Percentiles rank a stretch among this genome's conserved stretches.
phyloP scores from a whole-genome alignment of 1,140 invertebrate species.

The Zaprionus taronus region DNA sequence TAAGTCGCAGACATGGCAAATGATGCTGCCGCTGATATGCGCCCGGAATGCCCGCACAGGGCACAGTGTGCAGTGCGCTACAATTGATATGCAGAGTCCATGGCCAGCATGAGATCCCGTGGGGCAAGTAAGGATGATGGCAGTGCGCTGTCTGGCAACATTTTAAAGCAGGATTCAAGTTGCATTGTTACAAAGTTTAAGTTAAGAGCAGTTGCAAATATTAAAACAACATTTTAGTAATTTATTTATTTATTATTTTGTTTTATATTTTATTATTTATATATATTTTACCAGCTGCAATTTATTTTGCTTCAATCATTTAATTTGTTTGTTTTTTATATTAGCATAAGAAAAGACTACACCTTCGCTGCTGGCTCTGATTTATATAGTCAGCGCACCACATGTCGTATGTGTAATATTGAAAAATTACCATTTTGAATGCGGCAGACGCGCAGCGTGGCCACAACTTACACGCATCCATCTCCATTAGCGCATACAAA shows the following conservation, averaged over 20 bases:
- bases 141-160: neutral
- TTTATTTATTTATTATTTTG: neutral
- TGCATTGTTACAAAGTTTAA: neutral
- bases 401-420: conserved; percentile 61
- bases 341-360: neutral
- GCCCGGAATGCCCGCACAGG: conserved; percentile 32
- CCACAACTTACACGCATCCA: conserved; percentile 60
- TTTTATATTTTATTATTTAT: neutral
- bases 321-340: neutral
- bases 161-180: neutral
- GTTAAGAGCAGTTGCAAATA: too few relatives aligned
- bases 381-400: conserved; percentile 23
- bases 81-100: conserved; percentile 48
- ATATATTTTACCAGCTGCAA: neutral
- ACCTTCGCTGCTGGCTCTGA: conserved; percentile 13
- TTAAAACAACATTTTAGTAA: neutral
- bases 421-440: conserved; percentile 73
- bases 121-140: neutral
- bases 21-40: conserved; percentile 70
- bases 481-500: conserved; percentile 77
- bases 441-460: conserved; percentile 57
- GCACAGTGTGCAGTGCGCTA: conserved; percentile 10
- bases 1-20: conserved; percentile 80
- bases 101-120: conserved; percentile 9
- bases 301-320: neutral